Conservation (phyloP, 1,140 invertebrate species). For the Heterodera carotae region DNA sequence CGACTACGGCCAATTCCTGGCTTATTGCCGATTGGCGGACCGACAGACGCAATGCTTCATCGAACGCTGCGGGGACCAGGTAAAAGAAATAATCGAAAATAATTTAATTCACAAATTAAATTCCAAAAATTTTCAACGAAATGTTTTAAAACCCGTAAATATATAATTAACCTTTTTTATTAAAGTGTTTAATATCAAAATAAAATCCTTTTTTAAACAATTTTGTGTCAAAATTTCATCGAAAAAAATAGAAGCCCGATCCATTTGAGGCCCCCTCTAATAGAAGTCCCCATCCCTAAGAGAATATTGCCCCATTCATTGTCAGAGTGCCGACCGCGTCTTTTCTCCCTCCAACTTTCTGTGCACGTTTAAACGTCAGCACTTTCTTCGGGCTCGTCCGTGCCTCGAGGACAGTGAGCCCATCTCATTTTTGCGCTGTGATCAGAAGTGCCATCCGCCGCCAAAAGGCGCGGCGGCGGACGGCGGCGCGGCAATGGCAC, state of each 20-base stretch:
- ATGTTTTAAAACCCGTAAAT: no score
- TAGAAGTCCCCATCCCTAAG: no score
- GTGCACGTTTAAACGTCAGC: slow-evolving; percentile 59
- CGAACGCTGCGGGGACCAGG: slow-evolving; percentile 58
- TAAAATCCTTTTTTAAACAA: no score
- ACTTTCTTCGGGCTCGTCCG: slow-evolving; percentile 47
- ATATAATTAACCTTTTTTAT: no score
- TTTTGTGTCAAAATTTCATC: no score
- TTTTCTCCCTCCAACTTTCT: slow-evolving; percentile 65
- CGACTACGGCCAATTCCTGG: slow-evolving; percentile 50
- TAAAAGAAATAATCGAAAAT: slow-evolving; percentile 12
- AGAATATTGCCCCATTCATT: no score
- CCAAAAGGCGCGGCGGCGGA: not conserved
- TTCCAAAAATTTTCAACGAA: no score
- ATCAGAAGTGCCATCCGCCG: slow-evolving; percentile 56
- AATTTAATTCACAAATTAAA: slow-evolving; percentile 10
- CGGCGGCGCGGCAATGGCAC: slow-evolving; percentile 3
- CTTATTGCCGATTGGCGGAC: slow-evolving; percentile 60
- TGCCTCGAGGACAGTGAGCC: slow-evolving; percentile 63
- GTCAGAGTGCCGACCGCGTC: slow-evolving; percentile 61
- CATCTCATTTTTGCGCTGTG: slow-evolving; percentile 63
- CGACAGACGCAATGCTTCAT: slow-evolving; percentile 62
- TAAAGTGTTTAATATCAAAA: no score
- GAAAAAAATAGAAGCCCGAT: no score
- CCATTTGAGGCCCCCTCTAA: no score